phyloP scores from a whole-genome alignment of 1,140 invertebrate genomes.

The Phortica variegata region DNA sequence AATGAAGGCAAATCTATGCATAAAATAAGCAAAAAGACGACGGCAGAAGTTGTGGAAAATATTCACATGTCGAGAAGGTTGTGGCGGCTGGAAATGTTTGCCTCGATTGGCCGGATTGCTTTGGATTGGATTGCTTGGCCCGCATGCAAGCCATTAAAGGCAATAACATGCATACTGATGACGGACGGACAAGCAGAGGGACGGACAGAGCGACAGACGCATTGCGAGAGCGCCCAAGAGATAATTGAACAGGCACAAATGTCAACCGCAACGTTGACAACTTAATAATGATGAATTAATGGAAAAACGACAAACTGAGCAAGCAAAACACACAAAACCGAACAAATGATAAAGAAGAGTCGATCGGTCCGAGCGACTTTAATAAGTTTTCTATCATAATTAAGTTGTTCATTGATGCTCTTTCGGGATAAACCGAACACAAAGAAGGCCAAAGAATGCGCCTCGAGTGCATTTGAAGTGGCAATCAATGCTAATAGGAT shows the following conservation, averaged over 20 bases:
- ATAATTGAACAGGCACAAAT: constrained; percentile 26
- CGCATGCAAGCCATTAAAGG: constrained; percentile 25
- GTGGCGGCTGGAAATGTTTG: too few relatives aligned
- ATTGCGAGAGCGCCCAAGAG: too few relatives aligned
- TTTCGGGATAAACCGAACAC: too few relatives aligned
- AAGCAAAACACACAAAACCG: not conserved
- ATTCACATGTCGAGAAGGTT: too few relatives aligned
- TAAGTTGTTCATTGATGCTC: too few relatives aligned
- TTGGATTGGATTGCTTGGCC: constrained; percentile 22
- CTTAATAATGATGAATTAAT: constrained; percentile 55
- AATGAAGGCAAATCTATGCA: too few relatives aligned
- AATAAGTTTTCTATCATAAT: constrained; percentile 44
- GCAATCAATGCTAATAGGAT: not conserved
- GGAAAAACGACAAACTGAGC: constrained; percentile 39
- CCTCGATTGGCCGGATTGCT: not conserved
- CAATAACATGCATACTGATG: not conserved
- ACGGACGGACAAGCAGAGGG: constrained; percentile 3
- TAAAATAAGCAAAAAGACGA: too few relatives aligned
- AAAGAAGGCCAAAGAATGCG: not conserved
- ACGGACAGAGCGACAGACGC: constrained; percentile 6
- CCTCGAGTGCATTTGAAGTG: constrained; percentile 7
- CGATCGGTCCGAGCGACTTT: constrained; percentile 21
- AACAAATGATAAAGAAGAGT: constrained; percentile 12
- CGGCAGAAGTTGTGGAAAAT: too few relatives aligned
- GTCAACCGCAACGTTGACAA: constrained; percentile 50